A percentile compares a stretch with the other conserved stretches of the same genome.
Conservation (phyloP, 2,113 vertebrate genomes). For the Pan troglodytes region DNA sequence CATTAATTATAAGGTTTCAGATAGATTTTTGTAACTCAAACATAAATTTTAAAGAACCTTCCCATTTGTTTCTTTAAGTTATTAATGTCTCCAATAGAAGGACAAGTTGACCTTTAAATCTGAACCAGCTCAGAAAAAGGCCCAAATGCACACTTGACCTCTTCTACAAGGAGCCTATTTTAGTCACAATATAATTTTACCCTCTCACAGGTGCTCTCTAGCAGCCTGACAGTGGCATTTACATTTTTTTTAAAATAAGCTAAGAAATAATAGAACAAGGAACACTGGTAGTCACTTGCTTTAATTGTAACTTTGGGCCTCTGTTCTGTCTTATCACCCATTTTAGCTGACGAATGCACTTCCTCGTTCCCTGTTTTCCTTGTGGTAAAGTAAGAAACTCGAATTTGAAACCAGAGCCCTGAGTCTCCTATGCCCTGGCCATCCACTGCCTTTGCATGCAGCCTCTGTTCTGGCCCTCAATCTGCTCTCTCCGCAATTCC, state of each 20-base stretch:
- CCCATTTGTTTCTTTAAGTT: conserved; percentile 48
- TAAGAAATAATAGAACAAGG: neutral
- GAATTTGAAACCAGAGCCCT: neutral
- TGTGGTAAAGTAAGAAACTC: neutral
- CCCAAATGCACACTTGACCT: conserved; percentile 39
- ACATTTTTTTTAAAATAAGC: neutral
- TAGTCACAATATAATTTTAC: neutral
- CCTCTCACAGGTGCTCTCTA: neutral
- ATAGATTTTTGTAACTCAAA: conserved; percentile 62
- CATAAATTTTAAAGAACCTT: conserved; percentile 64
- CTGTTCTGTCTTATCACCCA: neutral
- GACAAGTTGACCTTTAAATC: conserved; percentile 65
- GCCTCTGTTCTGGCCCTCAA: neutral
- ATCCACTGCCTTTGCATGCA: neutral
- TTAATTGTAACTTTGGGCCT: neutral
- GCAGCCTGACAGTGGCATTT: neutral
- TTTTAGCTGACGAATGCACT: neutral
- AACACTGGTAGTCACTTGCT: neutral
- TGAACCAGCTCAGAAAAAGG: conserved; percentile 56
- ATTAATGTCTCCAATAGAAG: conserved; percentile 48
- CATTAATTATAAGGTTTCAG: conserved; percentile 64
- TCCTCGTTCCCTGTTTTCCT: neutral
- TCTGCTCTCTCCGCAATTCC: neutral
- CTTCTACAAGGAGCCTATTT: conserved; percentile 30
- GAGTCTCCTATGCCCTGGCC: neutral